A percentile compares a stretch with the other conserved stretches of the same genome.
Evolutionary conservation across 1,140 invertebrate genomes (phyloP).

Genomic region (Eriosoma lanigerum): DNA sequence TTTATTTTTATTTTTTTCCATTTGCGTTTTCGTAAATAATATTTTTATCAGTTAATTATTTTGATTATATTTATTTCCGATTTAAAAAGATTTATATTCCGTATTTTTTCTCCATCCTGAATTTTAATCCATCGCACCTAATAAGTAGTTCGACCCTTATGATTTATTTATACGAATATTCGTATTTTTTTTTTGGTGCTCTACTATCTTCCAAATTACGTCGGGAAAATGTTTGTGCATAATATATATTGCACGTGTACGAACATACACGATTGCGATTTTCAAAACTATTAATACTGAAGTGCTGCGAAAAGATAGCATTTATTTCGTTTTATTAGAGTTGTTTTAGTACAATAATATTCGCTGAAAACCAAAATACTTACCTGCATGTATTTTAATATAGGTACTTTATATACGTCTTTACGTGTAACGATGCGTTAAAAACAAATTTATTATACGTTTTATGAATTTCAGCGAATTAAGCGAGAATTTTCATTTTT

Average conservation of each 20-base stretch:
- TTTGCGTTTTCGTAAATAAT: too few species aligned
- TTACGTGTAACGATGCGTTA: too few species aligned
- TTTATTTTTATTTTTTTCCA: too few species aligned
- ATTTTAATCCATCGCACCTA: too few species aligned
- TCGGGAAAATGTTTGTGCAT: not conserved
- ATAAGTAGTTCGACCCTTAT: not conserved
- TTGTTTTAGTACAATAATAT: not conserved
- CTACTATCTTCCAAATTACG: slow-evolving; percentile 16
- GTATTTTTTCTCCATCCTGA: not conserved
- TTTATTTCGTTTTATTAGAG: not conserved
- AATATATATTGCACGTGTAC: too few species aligned
- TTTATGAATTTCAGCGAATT: too few species aligned
- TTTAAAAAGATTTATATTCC: not conserved
- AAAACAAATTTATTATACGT: too few species aligned
- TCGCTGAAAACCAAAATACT: not conserved
- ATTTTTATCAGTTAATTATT: not conserved
- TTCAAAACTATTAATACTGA: not conserved
- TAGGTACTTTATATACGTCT: not conserved
- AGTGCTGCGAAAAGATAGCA: not conserved
- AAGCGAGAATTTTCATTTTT: too few species aligned
- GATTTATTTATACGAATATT: slow-evolving; percentile 39
- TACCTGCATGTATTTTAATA: not conserved
- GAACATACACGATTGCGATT: not conserved
- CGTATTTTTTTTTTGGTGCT: not conserved
- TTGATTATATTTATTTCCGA: not conserved